Evolutionary conservation across 2,113 vertebrate species (phyloP).

Genomic region (Pangasianodon hypophthalmus): DNA sequence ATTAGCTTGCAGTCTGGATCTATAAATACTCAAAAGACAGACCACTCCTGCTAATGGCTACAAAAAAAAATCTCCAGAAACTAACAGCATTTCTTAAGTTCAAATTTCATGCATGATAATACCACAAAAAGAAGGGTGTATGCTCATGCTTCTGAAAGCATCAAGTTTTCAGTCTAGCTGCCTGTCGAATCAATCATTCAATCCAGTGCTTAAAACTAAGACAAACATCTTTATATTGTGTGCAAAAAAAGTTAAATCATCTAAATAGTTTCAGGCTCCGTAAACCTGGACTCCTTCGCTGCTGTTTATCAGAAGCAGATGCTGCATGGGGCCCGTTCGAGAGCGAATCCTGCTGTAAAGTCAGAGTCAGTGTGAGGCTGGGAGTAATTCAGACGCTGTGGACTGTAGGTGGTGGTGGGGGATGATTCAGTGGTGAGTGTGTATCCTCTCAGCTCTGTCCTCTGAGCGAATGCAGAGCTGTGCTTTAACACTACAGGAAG

Average conservation of each 20-base stretch:
- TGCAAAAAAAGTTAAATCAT: background rate
- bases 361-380: slow-evolving; percentile 20
- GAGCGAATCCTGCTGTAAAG: slow-evolving; percentile 31
- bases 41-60: background rate
- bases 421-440: slow-evolving; percentile 15
- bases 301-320: slow-evolving; percentile 39
- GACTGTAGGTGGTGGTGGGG: slow-evolving; percentile 7
- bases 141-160: background rate
- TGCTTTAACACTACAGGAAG: slow-evolving; percentile 76
- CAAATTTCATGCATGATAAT: background rate
- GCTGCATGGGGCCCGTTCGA: background rate
- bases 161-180: background rate
- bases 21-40: slow-evolving; percentile 27
- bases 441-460: slow-evolving; percentile 60
- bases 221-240: slow-evolving; percentile 26
- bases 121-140: background rate
- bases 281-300: slow-evolving; percentile 11
- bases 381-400: slow-evolving; percentile 35
- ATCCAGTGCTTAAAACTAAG: background rate
- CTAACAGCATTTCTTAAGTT: background rate
- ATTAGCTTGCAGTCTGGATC: slow-evolving; percentile 17
- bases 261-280: background rate
- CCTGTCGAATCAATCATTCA: slow-evolving; percentile 24
- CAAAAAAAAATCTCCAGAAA: background rate
- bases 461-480: slow-evolving; percentile 64